A percentile compares a stretch with the other conserved stretches of the same genome.
These are phyloP conservation scores for Popillia japonica DNA, from an alignment of 1,140 invertebrate genomes.

Conservation along the genomic window DNA sequence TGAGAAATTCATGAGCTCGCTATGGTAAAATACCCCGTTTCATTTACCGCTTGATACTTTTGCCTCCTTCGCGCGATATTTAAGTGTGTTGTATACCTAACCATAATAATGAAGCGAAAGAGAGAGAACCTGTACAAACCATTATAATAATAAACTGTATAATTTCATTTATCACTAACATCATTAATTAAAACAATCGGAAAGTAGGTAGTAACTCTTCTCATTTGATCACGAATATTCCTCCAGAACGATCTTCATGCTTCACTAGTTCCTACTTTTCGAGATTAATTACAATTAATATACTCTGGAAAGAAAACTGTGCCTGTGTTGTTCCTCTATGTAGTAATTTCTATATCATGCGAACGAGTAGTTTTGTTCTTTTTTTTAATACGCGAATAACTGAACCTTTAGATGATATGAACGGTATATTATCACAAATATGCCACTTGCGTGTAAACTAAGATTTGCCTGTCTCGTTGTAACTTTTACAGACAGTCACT, in stretches of 20 bases:
- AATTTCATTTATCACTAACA: constrained; percentile 42
- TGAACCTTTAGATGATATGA: background rate
- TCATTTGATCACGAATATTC: constrained; percentile 40
- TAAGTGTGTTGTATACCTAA: background rate
- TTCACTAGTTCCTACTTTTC: constrained; percentile 37
- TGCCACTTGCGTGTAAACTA: too few species aligned
- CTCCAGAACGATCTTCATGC: constrained; percentile 36
- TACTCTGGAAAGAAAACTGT: constrained; percentile 13
- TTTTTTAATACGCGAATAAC: background rate
- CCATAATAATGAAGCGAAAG: background rate
- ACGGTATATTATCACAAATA: too few species aligned
- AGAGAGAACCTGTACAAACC: background rate
- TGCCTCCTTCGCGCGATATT: background rate
- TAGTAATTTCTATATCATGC: constrained; percentile 21
- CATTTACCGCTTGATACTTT: constrained; percentile 10
- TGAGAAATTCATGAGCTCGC: constrained; percentile 28
- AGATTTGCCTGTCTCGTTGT: too few species aligned
- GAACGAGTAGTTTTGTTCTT: background rate
- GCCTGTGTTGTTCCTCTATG: background rate
- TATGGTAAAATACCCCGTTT: constrained; percentile 18
- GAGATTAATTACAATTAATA: constrained; percentile 40
- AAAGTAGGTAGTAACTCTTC: constrained; percentile 41
- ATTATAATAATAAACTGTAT: constrained; percentile 42
- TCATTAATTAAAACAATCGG: constrained; percentile 41
- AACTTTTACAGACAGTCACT: too few species aligned